Conservation (phyloP, 2,888 invertebrate species). For the Callinectes sapidus region DNA sequence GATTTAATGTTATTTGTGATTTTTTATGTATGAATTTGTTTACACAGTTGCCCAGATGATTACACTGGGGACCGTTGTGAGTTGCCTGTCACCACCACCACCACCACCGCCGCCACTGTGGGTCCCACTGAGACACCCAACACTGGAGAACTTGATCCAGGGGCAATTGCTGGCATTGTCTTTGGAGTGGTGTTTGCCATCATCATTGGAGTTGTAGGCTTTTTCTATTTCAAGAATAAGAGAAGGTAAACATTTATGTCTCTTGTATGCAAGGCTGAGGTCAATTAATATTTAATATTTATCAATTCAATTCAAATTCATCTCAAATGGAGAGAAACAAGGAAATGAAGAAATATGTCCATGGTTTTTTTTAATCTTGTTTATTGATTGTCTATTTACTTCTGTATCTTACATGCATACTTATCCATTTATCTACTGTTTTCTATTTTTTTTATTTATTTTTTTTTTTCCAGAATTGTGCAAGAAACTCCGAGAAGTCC, state of each 20-base stretch:
- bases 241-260: constrained; percentile 41
- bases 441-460: not conserved
- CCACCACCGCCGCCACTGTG: not conserved
- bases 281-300: too few relatives aligned
- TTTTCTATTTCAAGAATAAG: constrained; percentile 52
- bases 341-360: not conserved
- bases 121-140: not conserved
- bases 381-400: not conserved
- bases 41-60: constrained; percentile 41
- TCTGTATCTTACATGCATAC: not conserved
- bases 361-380: not conserved
- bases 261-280: not conserved
- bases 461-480: not conserved
- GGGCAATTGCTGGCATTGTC: constrained; percentile 57
- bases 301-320: too few relatives aligned
- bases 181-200: constrained; percentile 40
- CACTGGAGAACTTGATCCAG: constrained; percentile 20
- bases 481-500: not conserved
- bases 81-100: not conserved
- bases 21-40: not conserved
- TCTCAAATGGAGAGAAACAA: not conserved
- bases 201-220: constrained; percentile 34
- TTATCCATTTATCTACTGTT: not conserved
- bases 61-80: constrained; percentile 62
- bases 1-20: not conserved